Base-by-base conservation (phyloP, 2,797 vertebrate genomes). In the Syndactyla subalaris region DNA sequence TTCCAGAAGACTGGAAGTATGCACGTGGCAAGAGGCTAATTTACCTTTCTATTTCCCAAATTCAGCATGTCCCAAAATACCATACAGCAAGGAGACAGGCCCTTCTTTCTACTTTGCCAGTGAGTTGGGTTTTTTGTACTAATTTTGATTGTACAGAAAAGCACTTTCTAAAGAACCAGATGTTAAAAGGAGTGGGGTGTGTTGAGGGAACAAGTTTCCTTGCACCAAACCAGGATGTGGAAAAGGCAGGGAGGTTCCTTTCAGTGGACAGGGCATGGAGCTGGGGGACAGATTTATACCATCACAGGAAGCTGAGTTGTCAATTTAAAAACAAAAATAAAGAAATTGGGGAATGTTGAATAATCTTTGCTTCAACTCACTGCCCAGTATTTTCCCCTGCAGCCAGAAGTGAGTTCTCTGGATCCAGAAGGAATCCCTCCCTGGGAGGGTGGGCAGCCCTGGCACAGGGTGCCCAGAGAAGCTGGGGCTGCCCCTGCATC, bases 31-130 rank as follows among this genome's bases (percentile, higher is more conserved):
- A 88, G 96, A 98, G 97, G 98, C 98, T 98, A 98, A 98, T 98
- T 98, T 97, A 98, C 98, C 97, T 98, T 98, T 98, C 98, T 98
- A 97, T 98, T 98, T 98, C 97, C 98, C 98, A 98, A 98, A 98
- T 98, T 98, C 98, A 98, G 98, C 98, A 98, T 98, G 98, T 97
- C 98, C 98, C 97, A 98, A 98, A 98, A 98, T 98, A 98, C 98
- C 98, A 97, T 98, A 98, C 98, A 98, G 97, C 98, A 98, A 98
- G 98, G 98, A 98, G 98, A 98, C 98, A 98, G 98, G 98, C 97
- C 98, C 98, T 98, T 98, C 98, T 98, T 98, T 98, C 98, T 98
- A 98, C 98, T 98, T 98, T 98, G 98, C 98, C 98, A 98, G 98
- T 98, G 98, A 98, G 98, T 98, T 98, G 98, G 97, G 98, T 97